phyloP scores from a whole-genome alignment of 2,113 vertebrate species.

The Galemys pyrenaicus region DNA sequence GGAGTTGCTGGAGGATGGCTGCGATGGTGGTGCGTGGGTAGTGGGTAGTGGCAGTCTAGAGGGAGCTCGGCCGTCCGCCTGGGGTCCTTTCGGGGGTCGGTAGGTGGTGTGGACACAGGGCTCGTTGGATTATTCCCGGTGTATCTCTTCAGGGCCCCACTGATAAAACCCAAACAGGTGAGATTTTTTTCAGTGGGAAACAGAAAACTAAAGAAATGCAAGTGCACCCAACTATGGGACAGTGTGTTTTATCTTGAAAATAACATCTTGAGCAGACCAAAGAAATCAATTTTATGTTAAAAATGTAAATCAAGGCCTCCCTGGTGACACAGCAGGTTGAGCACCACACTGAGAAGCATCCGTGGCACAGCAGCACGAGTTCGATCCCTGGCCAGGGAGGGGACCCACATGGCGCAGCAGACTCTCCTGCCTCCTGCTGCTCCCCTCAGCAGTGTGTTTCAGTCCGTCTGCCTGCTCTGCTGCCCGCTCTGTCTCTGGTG shows the following conservation, averaged over 20 bases:
- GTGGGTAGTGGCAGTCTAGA: not conserved
- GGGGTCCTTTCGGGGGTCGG: not conserved
- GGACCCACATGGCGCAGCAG: too few species aligned
- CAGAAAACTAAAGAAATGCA: not conserved
- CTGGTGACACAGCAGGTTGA: too few species aligned
- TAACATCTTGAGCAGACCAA: constrained; percentile 11
- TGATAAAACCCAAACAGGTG: not conserved
- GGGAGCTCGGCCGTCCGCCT: too few species aligned
- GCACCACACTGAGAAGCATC: too few species aligned
- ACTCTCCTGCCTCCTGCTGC: too few species aligned
- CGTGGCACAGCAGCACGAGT: too few species aligned
- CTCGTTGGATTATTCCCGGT: not conserved
- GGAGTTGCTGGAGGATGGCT: not conserved
- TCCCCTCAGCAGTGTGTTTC: too few species aligned
- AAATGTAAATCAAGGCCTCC: not conserved
- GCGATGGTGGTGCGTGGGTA: not conserved
- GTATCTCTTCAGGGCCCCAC: not conserved
- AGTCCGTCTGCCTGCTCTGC: too few species aligned
- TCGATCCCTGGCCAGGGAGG: too few species aligned
- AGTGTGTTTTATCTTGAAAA: constrained; percentile 26
- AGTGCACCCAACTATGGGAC: not conserved
- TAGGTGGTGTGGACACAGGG: not conserved
- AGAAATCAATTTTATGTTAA: not conserved
- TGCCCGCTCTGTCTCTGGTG: too few species aligned
- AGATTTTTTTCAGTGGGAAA: not conserved